Evolutionary conservation across 2,888 invertebrate species (phyloP).

Genomic region (Amphipyra berbera): DNA sequence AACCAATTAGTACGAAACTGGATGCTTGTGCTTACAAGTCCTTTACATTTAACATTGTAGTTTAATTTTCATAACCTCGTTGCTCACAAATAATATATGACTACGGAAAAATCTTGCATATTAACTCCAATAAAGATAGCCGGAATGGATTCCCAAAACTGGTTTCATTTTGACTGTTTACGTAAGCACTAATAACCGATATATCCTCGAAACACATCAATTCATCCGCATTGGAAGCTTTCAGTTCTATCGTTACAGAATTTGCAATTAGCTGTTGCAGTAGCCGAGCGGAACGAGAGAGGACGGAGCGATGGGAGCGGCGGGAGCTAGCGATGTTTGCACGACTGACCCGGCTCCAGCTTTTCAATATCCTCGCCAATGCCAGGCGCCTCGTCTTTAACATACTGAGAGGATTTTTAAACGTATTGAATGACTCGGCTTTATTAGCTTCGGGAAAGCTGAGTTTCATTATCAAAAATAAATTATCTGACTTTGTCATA

Average conservation of each 20-base stretch:
- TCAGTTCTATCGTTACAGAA: constrained; percentile 30
- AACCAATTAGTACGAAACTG: constrained; percentile 30
- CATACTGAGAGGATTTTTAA: constrained; percentile 35
- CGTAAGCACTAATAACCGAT: background rate
- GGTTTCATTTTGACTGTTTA: background rate
- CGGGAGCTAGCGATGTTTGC: constrained; percentile 32
- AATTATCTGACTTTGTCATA: background rate
- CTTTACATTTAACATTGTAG: constrained; percentile 5
- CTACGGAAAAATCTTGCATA: no score
- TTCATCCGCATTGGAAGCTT: constrained; percentile 10
- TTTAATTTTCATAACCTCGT: background rate
- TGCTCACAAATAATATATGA: no score
- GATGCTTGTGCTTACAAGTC: constrained; percentile 12
- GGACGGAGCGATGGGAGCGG: constrained; percentile 5
- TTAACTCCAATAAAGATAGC: no score
- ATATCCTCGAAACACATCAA: constrained; percentile 3
- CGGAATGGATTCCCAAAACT: no score
- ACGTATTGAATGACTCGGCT: constrained; percentile 25
- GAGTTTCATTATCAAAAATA: constrained; percentile 9
- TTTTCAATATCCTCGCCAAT: constrained; percentile 41
- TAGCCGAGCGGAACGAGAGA: constrained; percentile 3
- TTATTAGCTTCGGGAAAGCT: constrained; percentile 31
- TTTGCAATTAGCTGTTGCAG: constrained; percentile 41
- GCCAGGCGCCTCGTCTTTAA: constrained; percentile 24
- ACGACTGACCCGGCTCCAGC: constrained; percentile 34